Base-by-base conservation (phyloP, 2,797 vertebrate species). In the Euthynnus affinis region DNA sequence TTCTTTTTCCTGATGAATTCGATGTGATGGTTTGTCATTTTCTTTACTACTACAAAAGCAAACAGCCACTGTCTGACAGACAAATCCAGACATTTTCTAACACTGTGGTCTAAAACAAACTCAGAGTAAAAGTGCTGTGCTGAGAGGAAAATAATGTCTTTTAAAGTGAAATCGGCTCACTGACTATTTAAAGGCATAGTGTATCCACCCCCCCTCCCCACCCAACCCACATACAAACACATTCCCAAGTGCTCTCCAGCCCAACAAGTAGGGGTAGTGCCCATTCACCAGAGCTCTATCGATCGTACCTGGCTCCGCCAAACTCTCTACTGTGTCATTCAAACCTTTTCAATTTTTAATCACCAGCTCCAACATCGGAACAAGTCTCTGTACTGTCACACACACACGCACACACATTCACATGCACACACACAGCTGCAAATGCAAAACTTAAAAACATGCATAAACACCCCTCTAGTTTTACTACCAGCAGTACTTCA, bases 271-370 rank as follows among this genome's bases (percentile, higher is more conserved):
- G 42, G 62, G 63, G 69, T 73, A 74, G 87, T 73, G 85, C 90
- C 87, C 86, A 71, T 83, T 86, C 87, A 90, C 87, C 81, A 78
- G 84, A 90, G 91, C 81, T 80, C 62, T 84, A 95, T 94, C 70
- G 90, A 94, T 94, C 88, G 27, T 77, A 93, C 93, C 92, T 94
- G 91, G 84, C 91, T 90, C 87, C 64, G 87, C 82, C 87, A 85
- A 89, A 92, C 89, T 92, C 91, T 92, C 90, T 65, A 73, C 81
- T 88, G 81, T 93, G 92, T 94, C 94, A 93, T 93, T 95, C 90
- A 94, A 90, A 89, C 89, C 87, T 84, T 93, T 92, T 96, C 92
- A 94, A 95, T 94, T 93, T 95, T 95, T 95, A 95, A 95, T 94
- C 92, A 94, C 88, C 82, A 83, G 82, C 80, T 88, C 85, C 85